Conservation (phyloP, 2,113 vertebrate genomes). For the Callochromis pleurospilus region DNA sequence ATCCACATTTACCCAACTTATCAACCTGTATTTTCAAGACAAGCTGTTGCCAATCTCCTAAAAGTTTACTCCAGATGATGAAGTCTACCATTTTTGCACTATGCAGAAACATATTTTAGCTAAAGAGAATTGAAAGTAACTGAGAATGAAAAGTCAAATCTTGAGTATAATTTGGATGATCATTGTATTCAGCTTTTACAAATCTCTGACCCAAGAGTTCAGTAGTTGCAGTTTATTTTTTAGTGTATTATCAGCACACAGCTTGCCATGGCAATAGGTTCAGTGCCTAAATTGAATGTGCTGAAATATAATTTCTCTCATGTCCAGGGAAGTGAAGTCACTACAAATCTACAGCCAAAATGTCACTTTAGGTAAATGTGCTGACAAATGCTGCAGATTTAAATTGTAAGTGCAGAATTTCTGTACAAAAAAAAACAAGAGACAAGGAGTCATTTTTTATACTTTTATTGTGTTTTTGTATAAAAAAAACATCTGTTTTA, state of each 20-base stretch:
- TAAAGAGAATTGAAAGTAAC: background rate
- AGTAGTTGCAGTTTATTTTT: too few species aligned
- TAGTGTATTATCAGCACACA: background rate
- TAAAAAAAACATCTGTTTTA: constrained; percentile 72
- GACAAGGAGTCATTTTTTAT: constrained; percentile 13
- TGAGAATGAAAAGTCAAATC: background rate
- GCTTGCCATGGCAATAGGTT: background rate
- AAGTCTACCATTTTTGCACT: background rate
- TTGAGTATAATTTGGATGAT: background rate
- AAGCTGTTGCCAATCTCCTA: background rate
- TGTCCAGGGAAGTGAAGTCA: background rate
- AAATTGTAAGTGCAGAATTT: background rate
- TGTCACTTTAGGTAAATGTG: background rate
- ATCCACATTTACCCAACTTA: background rate
- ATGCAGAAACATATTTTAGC: background rate
- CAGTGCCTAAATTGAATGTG: background rate
- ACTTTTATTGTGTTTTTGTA: constrained; percentile 65
- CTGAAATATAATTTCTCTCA: background rate
- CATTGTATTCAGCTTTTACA: background rate
- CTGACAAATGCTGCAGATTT: background rate
- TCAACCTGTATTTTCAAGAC: background rate
- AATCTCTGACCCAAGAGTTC: background rate
- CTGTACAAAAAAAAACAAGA: background rate
- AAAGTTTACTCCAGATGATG: background rate
- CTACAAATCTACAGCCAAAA: background rate